Conservation (phyloP, 2,113 vertebrate genomes). For the Rhegmatorhina hoffmannsi region DNA sequence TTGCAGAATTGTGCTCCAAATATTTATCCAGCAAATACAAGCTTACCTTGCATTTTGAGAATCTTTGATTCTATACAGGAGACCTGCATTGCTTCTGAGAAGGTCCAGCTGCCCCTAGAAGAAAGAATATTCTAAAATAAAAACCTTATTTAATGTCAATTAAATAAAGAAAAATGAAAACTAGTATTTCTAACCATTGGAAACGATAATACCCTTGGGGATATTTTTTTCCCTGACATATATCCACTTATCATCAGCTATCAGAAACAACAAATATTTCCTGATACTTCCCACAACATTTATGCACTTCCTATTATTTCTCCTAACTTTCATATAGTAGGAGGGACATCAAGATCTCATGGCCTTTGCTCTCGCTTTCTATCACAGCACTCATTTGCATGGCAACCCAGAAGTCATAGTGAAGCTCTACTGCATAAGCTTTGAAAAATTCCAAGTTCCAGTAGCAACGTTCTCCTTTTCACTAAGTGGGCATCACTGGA, state of each 20-base stretch:
- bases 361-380: neutral
- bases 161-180: neutral
- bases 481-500: neutral
- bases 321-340: neutral
- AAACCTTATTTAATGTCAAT: neutral
- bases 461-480: neutral
- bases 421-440: neutral
- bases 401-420: neutral
- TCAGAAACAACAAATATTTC: neutral
- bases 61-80: constrained; percentile 95
- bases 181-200: neutral
- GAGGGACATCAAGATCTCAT: neutral
- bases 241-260: neutral
- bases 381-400: neutral
- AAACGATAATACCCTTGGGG: neutral
- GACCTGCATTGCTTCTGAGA: constrained; percentile 89
- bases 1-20: neutral
- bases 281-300: neutral
- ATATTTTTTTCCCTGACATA: neutral
- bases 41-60: constrained; percentile 85
- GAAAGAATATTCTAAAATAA: neutral
- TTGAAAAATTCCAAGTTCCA: neutral
- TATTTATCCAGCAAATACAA: neutral
- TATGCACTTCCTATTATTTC: neutral
- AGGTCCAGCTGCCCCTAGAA: constrained; percentile 93